Conservation (phyloP, 2,888 invertebrate genomes). For the Patella caerulea region DNA sequence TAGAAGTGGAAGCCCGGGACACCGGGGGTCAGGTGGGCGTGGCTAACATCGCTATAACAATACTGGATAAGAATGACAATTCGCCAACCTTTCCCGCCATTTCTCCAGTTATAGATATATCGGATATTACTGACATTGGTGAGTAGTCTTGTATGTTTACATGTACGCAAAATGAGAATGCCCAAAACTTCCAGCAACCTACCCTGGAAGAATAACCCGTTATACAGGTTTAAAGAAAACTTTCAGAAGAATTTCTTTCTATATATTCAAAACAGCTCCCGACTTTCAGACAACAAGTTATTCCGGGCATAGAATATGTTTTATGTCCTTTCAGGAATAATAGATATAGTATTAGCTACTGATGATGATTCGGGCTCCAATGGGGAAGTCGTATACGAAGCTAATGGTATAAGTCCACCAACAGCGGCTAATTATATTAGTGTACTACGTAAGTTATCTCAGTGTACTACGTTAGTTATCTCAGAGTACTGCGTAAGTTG, state of each 20-base stretch:
- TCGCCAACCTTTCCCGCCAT: not conserved
- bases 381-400: not conserved
- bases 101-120: not conserved
- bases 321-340: not conserved
- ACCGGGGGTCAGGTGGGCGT: not conserved
- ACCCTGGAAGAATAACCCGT: too few species aligned
- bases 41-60: not conserved
- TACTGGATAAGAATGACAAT: not conserved
- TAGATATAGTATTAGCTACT: not conserved
- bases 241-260: too few species aligned
- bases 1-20: not conserved
- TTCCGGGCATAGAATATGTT: too few species aligned
- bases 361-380: not conserved
- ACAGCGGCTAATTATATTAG: not conserved
- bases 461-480: too few species aligned
- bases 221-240: too few species aligned
- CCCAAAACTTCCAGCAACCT: too few species aligned
- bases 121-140: not conserved
- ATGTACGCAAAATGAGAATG: too few species aligned
- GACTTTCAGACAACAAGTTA: too few species aligned
- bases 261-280: too few species aligned
- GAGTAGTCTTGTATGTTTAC: not conserved
- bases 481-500: too few species aligned
- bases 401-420: not conserved
- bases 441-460: not conserved